phyloP scores from a whole-genome alignment of 2,113 vertebrate genomes.

The Furnarius figulus region DNA sequence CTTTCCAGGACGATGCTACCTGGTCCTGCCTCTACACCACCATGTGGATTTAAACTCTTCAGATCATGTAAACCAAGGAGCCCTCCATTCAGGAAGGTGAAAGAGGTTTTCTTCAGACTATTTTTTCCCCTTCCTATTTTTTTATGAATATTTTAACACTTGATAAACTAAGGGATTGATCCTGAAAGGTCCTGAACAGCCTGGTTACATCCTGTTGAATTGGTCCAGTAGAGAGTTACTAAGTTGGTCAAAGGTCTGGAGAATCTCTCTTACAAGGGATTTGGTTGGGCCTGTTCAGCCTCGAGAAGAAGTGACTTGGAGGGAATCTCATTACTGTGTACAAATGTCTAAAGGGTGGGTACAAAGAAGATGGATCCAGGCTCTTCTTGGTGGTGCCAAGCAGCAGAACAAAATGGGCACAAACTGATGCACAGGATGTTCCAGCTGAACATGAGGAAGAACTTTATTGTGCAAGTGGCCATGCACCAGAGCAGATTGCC shows the following conservation, averaged over 20 bases:
- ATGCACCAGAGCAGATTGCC: not conserved
- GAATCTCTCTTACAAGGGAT: not conserved
- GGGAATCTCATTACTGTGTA: not conserved
- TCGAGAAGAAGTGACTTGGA: rapidly evolving
- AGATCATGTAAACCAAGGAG: not conserved
- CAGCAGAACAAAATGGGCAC: rapidly evolving
- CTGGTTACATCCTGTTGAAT: rapidly evolving
- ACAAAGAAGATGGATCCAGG: not conserved
- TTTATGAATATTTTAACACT: not conserved
- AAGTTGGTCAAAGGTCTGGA: not conserved
- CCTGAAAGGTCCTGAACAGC: not conserved
- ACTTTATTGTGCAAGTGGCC: not conserved
- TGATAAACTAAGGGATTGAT: not conserved
- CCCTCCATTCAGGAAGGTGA: not conserved
- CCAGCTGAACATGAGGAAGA: not conserved
- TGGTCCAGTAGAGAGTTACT: not conserved
- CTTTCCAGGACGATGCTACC: not conserved
- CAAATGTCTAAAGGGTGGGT: not conserved
- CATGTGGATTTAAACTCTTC: not conserved
- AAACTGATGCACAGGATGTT: not conserved
- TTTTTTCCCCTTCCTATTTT: not conserved
- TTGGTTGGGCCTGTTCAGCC: not conserved
- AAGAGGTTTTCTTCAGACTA: not conserved
- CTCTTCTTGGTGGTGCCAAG: not conserved
- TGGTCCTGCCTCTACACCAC: not conserved